A percentile compares a stretch with the other conserved stretches of the same genome.
These are phyloP conservation scores for Threskiornis aethiopicus DNA, from an alignment of 2,797 vertebrate species.

Conservation along the genomic window DNA sequence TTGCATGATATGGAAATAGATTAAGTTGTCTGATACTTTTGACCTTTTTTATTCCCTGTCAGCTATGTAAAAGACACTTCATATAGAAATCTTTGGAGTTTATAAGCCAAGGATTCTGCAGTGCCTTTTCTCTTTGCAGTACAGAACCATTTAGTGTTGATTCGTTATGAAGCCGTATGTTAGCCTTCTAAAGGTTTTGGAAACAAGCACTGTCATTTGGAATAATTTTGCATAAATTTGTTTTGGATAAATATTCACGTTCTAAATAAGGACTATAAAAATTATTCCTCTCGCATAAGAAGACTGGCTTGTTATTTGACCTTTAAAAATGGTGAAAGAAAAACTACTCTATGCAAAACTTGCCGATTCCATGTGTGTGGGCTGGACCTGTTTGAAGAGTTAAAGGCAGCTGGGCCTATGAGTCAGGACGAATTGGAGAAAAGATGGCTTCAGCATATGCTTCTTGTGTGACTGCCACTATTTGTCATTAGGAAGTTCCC, in stretches of 20 bases:
- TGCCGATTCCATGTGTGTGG: not conserved
- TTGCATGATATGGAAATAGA: not conserved
- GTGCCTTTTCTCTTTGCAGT: not conserved
- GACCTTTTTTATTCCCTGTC: not conserved
- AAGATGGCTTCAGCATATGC: not conserved
- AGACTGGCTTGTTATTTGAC: not conserved
- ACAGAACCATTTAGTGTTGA: not conserved
- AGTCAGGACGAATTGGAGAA: not conserved
- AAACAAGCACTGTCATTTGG: not conserved
- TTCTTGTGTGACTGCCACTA: not conserved
- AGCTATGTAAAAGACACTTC: not conserved
- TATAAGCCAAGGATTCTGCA: not conserved
- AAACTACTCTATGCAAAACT: not conserved
- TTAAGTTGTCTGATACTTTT: not conserved
- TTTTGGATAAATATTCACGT: not conserved
- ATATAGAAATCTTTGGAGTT: not conserved
- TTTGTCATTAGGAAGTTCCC: not conserved
- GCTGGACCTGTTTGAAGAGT: not conserved
- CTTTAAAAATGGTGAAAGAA: not conserved
- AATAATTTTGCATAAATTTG: not conserved
- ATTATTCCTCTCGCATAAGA: fast-evolving
- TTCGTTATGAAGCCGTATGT: not conserved
- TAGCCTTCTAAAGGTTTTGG: not conserved
- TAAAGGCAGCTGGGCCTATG: not conserved
- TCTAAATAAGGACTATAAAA: not conserved